phyloP scores from a whole-genome alignment of 1,140 invertebrate genomes.

The Maconellicoccus hirsutus region DNA sequence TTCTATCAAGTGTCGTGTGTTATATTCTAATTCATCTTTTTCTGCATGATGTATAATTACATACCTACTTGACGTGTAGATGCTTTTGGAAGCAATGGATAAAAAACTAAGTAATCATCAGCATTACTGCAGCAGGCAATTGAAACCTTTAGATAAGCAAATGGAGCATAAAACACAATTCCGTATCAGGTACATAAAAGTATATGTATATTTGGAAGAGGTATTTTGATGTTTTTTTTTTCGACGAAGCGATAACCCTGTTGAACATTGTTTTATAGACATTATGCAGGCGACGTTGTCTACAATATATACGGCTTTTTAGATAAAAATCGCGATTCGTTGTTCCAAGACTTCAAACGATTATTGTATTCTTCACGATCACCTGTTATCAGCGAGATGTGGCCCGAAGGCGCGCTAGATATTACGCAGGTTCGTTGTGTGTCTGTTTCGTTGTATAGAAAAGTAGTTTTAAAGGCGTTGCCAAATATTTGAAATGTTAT shows the following conservation, averaged over 20 bases:
- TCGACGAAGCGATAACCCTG: not conserved
- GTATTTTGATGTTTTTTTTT: not conserved
- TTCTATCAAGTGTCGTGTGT: not conserved
- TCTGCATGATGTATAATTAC: no score
- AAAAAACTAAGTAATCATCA: conserved; percentile 72
- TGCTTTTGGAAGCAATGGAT: conserved; percentile 87
- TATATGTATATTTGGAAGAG: not conserved
- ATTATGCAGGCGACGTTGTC: conserved; percentile 93
- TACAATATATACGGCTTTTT: conserved; percentile 83
- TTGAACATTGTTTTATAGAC: conserved; percentile 40
- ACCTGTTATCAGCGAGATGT: conserved; percentile 69
- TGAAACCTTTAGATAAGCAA: conserved; percentile 67
- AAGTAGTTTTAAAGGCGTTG: no score
- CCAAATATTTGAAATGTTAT: no score
- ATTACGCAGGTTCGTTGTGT: conserved; percentile 53
- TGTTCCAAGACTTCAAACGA: conserved; percentile 92
- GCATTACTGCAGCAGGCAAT: conserved; percentile 79
- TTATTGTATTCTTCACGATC: conserved; percentile 73
- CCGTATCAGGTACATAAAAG: conserved; percentile 56
- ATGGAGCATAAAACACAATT: conserved; percentile 72
- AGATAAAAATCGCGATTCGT: conserved; percentile 90
- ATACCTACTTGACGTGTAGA: conserved; percentile 38
- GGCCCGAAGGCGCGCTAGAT: conserved; percentile 84
- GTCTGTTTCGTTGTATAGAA: no score
- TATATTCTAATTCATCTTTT: no score